Evolutionary conservation across 2,888 invertebrate genomes (phyloP), one percentile per base, ranked within the genome.

Genomic region (Prosapia bicincta): DNA sequence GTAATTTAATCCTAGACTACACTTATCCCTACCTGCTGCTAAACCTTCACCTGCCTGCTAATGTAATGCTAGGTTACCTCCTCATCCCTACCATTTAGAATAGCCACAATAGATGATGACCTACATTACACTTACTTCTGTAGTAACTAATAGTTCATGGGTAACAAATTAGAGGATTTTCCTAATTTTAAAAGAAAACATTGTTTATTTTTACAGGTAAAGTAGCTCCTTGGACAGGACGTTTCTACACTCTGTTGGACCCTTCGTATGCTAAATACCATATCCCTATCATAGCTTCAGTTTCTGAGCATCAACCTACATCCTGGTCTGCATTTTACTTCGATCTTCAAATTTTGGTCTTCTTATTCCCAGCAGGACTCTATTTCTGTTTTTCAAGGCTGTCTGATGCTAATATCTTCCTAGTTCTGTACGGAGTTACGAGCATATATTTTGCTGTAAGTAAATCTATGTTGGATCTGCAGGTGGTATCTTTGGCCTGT

Each of bases 271-370:
- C 98, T 67, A 99, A 99, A 86, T 98, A 97, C 86, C 96, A 99
- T 87, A 99, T 99, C 86, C 98, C 98, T 72, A 98, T 98, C 81
- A 98, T 98, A 84, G 98, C 97, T 10, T 96, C 96, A 7, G 96
- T 97, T 3, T 98, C 98, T 1, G 98, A 99, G 87, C 98, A 99
- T 90, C 98, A 99, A 86, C 98, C 98, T 0, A 99, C 98, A 1
- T 95, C 98, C 0, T 99, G 98, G 98, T 95, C 96, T 71, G 97
- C 97, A 0, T 99, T 98, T 88, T 99, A 97, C 87, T 98, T 98
- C 85, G 98, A 99, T 88, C 89, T 99, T 73, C 96, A 99, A 86
- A 92, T 99, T 80, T 88, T 99, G 71, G 97, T 98, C 78, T 98
- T 99, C 85, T 88, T 98, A 80, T 98, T 99, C 85, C 98, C 96